Evolutionary conservation across 92 coral and sea anemone genomes (phyloP).

Genomic region (Hydrozoanthus gracilis): DNA sequence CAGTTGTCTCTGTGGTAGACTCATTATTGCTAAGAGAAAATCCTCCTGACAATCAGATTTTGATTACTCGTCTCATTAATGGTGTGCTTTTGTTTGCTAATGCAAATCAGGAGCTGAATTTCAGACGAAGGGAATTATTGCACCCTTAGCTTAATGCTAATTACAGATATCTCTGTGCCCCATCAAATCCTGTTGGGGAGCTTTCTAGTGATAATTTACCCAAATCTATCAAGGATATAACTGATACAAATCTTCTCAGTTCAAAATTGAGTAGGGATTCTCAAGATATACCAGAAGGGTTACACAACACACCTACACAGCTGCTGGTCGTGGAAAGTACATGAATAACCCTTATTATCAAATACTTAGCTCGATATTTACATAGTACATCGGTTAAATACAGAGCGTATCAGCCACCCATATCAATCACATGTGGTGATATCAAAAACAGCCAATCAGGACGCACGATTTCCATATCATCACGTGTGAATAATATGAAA

Average conservation of each 20-base stretch:
- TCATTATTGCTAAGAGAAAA: slow-evolving; percentile 28
- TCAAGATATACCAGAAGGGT: slow-evolving; percentile 18
- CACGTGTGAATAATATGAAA: no score
- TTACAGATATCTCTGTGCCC: slow-evolving; percentile 63
- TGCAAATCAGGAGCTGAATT: slow-evolving; percentile 58
- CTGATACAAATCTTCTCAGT: slow-evolving; percentile 56
- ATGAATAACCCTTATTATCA: slow-evolving; percentile 21
- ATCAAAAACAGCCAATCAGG: no score
- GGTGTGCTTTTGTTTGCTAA: slow-evolving; percentile 64
- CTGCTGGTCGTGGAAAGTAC: slow-evolving; percentile 33
- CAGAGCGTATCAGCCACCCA: no score
- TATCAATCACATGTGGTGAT: no score
- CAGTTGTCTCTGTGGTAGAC: slow-evolving; percentile 45
- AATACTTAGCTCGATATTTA: no score
- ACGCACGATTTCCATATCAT: no score
- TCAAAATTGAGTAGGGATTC: slow-evolving; percentile 43
- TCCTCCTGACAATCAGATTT: slow-evolving; percentile 21
- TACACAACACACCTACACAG: slow-evolving; percentile 28
- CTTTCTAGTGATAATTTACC: slow-evolving; percentile 71
- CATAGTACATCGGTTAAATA: no score
- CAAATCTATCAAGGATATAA: slow-evolving; percentile 59
- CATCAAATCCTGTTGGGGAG: slow-evolving; percentile 64
- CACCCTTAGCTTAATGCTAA: slow-evolving; percentile 61
- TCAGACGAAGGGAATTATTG: slow-evolving; percentile 55
- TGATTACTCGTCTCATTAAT: slow-evolving; percentile 62